A percentile compares a stretch with the other conserved stretches of the same genome.
These are phyloP conservation scores for Sterrhoptilus dennistouni DNA, from an alignment of 2,113 vertebrate species.

Conservation along the genomic window DNA sequence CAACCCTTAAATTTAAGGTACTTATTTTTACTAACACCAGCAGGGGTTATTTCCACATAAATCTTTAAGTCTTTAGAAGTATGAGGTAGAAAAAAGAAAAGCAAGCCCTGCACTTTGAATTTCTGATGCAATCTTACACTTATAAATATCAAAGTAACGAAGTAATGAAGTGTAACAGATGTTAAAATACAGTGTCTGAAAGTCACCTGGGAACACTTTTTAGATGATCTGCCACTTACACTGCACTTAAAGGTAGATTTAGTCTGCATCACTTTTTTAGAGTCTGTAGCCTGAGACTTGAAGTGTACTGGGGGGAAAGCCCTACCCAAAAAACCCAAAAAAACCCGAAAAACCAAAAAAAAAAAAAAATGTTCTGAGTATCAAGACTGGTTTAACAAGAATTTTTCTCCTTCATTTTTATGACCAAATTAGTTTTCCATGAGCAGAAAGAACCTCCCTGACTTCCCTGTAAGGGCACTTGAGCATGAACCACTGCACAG, in stretches of 20 bases:
- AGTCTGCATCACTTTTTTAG: background rate
- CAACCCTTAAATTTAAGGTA: background rate
- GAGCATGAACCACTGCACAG: background rate
- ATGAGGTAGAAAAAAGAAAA: background rate
- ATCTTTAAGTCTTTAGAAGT: background rate
- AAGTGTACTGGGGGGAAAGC: background rate
- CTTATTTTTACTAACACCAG: background rate
- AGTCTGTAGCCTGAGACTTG: background rate
- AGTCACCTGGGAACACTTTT: background rate
- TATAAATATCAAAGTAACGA: background rate
- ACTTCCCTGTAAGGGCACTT: background rate
- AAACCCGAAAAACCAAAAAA: background rate
- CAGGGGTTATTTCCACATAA: background rate
- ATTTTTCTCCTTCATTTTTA: background rate
- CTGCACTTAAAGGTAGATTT: background rate
- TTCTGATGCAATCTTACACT: background rate
- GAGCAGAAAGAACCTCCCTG: background rate
- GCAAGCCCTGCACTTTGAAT: background rate
- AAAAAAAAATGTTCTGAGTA: background rate
- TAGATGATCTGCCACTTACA: background rate
- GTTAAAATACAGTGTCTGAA: background rate
- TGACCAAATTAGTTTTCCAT: background rate
- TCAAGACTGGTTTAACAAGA: background rate
- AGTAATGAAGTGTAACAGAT: background rate
- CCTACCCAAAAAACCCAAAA: background rate